These are phyloP conservation scores for Cheiracanthium punctorium DNA, from an alignment of 2,888 invertebrate genomes.

Conservation along the genomic window DNA sequence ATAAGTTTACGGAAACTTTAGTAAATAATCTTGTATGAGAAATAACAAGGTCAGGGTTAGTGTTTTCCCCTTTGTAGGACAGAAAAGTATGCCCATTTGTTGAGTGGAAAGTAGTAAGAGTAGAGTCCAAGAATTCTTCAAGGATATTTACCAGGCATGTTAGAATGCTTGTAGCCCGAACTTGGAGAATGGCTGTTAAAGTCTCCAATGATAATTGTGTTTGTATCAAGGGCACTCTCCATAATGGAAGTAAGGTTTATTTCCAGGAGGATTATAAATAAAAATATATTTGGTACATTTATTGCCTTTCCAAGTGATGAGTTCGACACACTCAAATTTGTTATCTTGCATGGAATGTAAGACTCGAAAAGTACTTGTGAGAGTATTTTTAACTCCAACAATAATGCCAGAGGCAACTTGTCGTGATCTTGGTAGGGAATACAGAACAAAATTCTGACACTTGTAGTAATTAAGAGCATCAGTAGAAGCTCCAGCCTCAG, in stretches of 20 bases:
- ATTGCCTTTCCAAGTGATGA: slow-evolving; percentile 1
- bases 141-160: background rate
- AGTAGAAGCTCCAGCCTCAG: too few species aligned
- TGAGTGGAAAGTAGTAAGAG: background rate
- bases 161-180: slow-evolving; percentile 5
- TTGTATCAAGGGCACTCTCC: slow-evolving; percentile 10
- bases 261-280: slow-evolving; percentile 10
- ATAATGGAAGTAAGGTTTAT: background rate
- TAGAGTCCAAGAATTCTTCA: slow-evolving; percentile 22
- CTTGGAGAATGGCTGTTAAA: slow-evolving; percentile 16
- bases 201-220: slow-evolving; percentile 19
- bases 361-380: too few species aligned
- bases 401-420: slow-evolving; percentile 17
- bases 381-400: too few species aligned
- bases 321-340: too few species aligned
- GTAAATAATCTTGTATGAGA: background rate
- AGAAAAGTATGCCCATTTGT: slow-evolving; percentile 13
- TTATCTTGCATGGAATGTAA: too few species aligned
- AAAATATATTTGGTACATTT: background rate
- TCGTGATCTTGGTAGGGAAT: background rate
- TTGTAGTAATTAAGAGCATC: background rate
- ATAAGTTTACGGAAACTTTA: background rate
- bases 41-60: slow-evolving; percentile 12
- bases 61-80: slow-evolving; percentile 4
- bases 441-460: too few species aligned